Base-by-base conservation (phyloP, 2,797 vertebrate species). In the Tokudaia muenninki region DNA sequence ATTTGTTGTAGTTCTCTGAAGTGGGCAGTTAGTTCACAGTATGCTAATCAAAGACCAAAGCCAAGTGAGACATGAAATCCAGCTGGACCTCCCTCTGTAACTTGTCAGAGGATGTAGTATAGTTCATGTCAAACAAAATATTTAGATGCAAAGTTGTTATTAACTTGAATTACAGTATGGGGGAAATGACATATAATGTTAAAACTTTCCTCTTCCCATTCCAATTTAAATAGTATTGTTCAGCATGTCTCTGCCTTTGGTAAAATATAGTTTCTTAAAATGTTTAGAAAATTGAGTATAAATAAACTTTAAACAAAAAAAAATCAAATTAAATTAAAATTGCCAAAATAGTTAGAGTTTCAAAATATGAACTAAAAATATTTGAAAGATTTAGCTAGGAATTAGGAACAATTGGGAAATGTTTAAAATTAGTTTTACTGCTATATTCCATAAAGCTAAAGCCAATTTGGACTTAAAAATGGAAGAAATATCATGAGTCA, bases 121-220 rank as follows among this genome's bases (percentile, higher is more conserved):
- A 89, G 92, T 95, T 98, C 95, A 95, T 79, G 77, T 98, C 87
- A 98, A 98, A 94, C 93, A 96, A 96, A 96, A 21, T 50, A 41
- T 91, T 97, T 88, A 94, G 90, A 22, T 26, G 31, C 41, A 96
- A 94, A 92, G 44, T 87, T 92, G 24, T 72, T 79, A 59, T 88
- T 94, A 83, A 72, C 11, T 72, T 97, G 84, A 97, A 82, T 52
- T 67, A 77, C 84, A 87, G 77, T 74, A 17, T 59, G 47, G 24
- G 29, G 52, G 89, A 94, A 19, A 74, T 70, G 57, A 94, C 31
- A 88, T 70, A 84, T 0, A 81, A 19, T 70, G 19, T 93, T 82
- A 94, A 92, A 95, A 79, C 37, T 81, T 24, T 92, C 24, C 41
- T 92, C 2, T 81, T 94, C 47, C 16, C 44, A n/a, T 89, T 87